Conservation (phyloP, 2,113 vertebrate species). For the Daubentonia madagascariensis region DNA sequence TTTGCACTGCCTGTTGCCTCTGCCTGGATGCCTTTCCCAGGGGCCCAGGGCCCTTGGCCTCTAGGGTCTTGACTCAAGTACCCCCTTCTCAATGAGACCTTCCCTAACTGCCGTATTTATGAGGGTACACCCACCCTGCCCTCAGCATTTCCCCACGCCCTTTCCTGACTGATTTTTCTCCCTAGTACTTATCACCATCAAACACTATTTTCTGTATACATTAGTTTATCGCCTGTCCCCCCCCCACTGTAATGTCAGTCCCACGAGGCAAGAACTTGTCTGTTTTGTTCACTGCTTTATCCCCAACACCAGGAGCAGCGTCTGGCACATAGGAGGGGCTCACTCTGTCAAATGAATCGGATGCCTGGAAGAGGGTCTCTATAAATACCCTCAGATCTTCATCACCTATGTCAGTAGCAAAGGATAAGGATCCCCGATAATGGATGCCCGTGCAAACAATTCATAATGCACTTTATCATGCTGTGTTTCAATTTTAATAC, state of each 20-base stretch:
- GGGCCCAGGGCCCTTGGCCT: background rate
- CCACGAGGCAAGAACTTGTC: background rate
- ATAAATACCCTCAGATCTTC: background rate
- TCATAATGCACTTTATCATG: background rate
- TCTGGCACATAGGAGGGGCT: background rate
- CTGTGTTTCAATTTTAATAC: background rate
- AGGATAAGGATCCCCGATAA: background rate
- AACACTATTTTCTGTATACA: too few relatives aligned
- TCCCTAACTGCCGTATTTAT: background rate
- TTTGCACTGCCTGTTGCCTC: background rate
- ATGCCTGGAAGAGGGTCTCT: background rate
- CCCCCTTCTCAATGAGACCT: background rate
- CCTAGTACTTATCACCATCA: background rate
- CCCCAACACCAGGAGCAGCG: background rate
- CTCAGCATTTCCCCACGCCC: accelerated
- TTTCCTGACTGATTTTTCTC: background rate
- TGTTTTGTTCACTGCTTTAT: background rate
- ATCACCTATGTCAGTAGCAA: background rate
- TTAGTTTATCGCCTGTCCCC: background rate
- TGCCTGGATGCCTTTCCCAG: background rate
- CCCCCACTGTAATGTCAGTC: background rate
- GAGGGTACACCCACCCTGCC: accelerated
- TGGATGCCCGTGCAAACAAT: background rate
- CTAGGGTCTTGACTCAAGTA: background rate
- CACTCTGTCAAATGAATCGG: background rate